Base-by-base conservation (phyloP, 2,797 vertebrate species). In the Sebastolobus alascanus region DNA sequence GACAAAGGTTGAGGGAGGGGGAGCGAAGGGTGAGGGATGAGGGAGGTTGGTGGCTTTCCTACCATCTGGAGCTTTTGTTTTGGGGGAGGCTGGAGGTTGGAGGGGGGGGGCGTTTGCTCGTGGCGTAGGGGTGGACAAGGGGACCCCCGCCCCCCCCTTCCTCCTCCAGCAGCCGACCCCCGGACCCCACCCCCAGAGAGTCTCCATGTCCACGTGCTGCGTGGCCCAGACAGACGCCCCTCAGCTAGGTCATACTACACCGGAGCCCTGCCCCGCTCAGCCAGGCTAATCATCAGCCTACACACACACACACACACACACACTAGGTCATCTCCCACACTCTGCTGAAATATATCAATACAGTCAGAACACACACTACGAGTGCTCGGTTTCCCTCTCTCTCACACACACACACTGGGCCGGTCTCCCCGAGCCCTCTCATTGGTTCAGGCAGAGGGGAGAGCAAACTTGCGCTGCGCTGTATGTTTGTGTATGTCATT, bases 51-150 rank as follows among this genome's bases (percentile, higher is more conserved):
- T 92, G 92, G 94, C 92, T 95, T 94, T 95, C 91, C 91, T 92
- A 95, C 95, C 96, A 96, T 96, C 96, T 96, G 95, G 96, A 95
- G 93, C 94, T 95, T 96, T 96, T 96, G 95, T 96, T 95, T 95
- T 91, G 93, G 92, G 92, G 87, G 84, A 84, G 90, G 92, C 72
- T 90, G 82, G 83, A 76, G 90, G 85, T 73, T 77, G 86, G 43
- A 67, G 52, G 67, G 60, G 70, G 40, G 61, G 18, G 22, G 78
- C 64, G 68, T 52, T 60, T 38, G 77, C 46, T 79, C 22, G 76
- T 74, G 84, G 85, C 33, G 46, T 29, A 82, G 84, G 78, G 82
- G 25, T 82, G 89, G 79, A 89, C 83, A 79, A 18, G 73, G 68
- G 79, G 68, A 35, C 80, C 72, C 35, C 61, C n/a, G 6, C 14